Conservation (phyloP, 2,888 invertebrate species). For the Hirtodrosophila histrioides region DNA sequence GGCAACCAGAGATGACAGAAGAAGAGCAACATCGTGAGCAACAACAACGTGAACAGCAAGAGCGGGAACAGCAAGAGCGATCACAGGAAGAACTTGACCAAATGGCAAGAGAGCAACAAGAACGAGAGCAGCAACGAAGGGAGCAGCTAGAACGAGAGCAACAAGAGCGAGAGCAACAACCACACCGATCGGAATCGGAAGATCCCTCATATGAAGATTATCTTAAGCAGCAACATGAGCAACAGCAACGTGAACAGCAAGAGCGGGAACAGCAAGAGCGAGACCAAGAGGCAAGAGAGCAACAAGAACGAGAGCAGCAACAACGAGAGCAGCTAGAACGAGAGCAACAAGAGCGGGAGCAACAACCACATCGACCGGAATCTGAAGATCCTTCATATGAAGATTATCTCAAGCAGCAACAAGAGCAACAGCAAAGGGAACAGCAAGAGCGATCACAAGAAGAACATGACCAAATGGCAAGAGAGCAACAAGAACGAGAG, state of each 20-base stretch:
- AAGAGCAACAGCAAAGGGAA: constrained; percentile 10
- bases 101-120: constrained; percentile 16
- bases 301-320: constrained; percentile 38
- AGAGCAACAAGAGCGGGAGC: constrained; percentile 23
- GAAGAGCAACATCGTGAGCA: constrained; percentile 13
- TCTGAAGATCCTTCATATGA: background rate
- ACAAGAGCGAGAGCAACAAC: constrained; percentile 3
- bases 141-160: constrained; percentile 26
- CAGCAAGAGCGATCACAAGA: constrained; percentile 20
- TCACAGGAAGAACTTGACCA: constrained; percentile 10
- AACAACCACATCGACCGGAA: background rate
- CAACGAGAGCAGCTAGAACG: constrained; percentile 34
- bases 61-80: constrained; percentile 11
- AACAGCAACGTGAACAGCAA: constrained; percentile 12
- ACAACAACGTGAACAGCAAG: constrained; percentile 18
- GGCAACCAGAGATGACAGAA: background rate
- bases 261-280: constrained; percentile 21
- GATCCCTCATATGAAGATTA: background rate
- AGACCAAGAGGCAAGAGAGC: constrained; percentile 22
- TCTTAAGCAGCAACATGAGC: background rate
- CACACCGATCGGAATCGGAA: background rate
- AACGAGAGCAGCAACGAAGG: constrained; percentile 22
- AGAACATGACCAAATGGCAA: constrained; percentile 15
- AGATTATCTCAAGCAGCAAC: too few species aligned
- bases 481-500: constrained; percentile 36